These are phyloP conservation scores for Capromys pilorides DNA, from an alignment of 2,797 vertebrate genomes.

Conservation along the genomic window DNA sequence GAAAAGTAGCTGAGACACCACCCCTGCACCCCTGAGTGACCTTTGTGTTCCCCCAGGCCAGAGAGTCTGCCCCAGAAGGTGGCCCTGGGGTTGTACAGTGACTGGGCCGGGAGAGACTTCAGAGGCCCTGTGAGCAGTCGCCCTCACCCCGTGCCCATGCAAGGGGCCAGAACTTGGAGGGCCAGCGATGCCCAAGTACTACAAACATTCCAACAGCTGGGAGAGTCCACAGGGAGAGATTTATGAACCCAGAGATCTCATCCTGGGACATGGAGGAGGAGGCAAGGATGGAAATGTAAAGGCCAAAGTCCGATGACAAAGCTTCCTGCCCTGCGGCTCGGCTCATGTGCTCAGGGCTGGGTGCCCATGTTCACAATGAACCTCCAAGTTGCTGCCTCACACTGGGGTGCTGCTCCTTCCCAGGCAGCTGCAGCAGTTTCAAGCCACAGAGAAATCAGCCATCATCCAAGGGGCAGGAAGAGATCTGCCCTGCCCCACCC, in stretches of 20 bases:
- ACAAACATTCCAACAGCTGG: neutral
- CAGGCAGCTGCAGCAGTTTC: neutral
- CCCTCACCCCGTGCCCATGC: neutral
- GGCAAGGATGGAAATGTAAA: neutral
- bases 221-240: neutral
- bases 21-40: too few relatives aligned
- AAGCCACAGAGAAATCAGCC: too few relatives aligned
- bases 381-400: too few relatives aligned
- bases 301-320: neutral
- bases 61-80: too few relatives aligned
- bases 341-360: too few relatives aligned
- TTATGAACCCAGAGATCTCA: neutral
- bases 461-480: neutral
- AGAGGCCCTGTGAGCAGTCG: neutral
- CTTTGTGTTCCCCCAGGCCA: neutral
- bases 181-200: neutral
- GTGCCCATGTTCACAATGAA: neutral
- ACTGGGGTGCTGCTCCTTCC: too few relatives aligned
- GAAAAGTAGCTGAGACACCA: too few relatives aligned
- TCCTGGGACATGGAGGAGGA: neutral
- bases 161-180: neutral
- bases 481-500: too few relatives aligned
- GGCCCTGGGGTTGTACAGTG: too few relatives aligned
- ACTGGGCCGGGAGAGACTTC: neutral
- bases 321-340: accelerated